Base-by-base conservation (phyloP, 37 sponge, comb jelly and placozoan species). In the Corticium candelabrum region DNA sequence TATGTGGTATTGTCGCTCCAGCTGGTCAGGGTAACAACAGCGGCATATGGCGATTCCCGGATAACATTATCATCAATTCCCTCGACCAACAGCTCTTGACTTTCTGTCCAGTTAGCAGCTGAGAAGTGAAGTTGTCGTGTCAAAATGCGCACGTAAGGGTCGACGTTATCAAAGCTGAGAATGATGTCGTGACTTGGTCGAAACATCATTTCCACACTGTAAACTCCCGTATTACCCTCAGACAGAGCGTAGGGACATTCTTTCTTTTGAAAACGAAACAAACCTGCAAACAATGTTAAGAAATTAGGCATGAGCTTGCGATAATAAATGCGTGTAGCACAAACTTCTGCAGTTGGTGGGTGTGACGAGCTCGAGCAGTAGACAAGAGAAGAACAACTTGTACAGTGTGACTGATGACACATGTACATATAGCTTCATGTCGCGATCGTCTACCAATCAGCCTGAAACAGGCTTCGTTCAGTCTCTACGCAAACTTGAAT, bases 11-110 rank as follows among this genome's bases (percentile, higher is more conserved):
- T 43, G 57, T 78, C 56, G 27, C 57, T 41, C n/a, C 30, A 21
- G 4, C 31, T 4, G 34, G 39, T 27, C 15, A 78, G 21, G 5
- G 29, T 2, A 2, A 78, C 3, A 29, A 29, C 37, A 15, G 80
- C 74, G 0, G 78, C 82, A 77, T 93, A 93, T 7, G 87, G 88
- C 38, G 85, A 81, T 30, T 85, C 81, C 21, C 76, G 77, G 39
- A 90, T 90, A 74, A 90, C 72, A 57, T 86, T 81, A 80, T 93
- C 94, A 83, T 93, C 91, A 3, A 83, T 73, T 35, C 86, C 94
- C 50, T 82, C 32, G 35, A 93, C 41, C 30, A 36, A 31, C 32
- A 89, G 29, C 34, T 87, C 85, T 31, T 85, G 86, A 36, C 67
- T 31, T 34, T 37, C 35, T 68, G 74, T 82, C 94, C 94, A 93